Percentiles rank a stretch among this genome's conserved stretches.
phyloP scores from a whole-genome alignment of 2,113 vertebrate species.

The Ondatra zibethicus region DNA sequence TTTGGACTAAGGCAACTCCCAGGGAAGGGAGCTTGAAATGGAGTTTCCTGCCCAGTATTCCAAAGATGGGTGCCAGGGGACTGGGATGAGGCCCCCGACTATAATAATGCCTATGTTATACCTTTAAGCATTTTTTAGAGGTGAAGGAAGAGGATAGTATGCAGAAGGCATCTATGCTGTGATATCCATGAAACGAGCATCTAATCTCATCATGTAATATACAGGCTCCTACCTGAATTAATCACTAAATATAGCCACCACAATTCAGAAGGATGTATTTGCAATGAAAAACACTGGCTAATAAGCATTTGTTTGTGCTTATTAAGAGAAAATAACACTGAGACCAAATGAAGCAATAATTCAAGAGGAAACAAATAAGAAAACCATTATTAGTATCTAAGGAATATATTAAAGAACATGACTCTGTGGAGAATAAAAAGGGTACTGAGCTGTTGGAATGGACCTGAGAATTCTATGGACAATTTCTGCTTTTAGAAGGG shows the following conservation, averaged over 20 bases:
- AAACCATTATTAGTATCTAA: background rate
- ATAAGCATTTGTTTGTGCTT: background rate
- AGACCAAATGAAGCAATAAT: constrained; percentile 6
- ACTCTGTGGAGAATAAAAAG: background rate
- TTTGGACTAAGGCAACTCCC: too few species aligned
- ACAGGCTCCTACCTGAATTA: background rate
- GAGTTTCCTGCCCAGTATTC: too few species aligned
- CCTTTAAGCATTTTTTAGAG: background rate
- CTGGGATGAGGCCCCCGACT: too few species aligned
- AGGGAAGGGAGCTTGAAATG: too few species aligned
- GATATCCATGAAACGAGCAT: background rate
- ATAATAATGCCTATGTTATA: background rate
- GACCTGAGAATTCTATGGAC: background rate
- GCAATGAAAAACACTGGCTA: background rate
- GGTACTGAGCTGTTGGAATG: background rate
- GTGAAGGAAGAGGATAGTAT: background rate
- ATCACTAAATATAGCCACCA: background rate
- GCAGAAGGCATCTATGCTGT: fast-evolving
- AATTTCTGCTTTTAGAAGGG: background rate
- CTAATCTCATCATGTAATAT: background rate
- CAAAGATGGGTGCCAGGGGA: too few species aligned
- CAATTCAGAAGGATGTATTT: background rate
- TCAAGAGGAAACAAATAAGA: constrained; percentile 24
- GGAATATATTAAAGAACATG: background rate
- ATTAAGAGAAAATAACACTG: constrained; percentile 20